Percentiles rank a stretch among this genome's conserved stretches.
These are phyloP conservation scores for Malthinus flaveolus DNA, from an alignment of 2,888 invertebrate genomes.

Conservation along the genomic window DNA sequence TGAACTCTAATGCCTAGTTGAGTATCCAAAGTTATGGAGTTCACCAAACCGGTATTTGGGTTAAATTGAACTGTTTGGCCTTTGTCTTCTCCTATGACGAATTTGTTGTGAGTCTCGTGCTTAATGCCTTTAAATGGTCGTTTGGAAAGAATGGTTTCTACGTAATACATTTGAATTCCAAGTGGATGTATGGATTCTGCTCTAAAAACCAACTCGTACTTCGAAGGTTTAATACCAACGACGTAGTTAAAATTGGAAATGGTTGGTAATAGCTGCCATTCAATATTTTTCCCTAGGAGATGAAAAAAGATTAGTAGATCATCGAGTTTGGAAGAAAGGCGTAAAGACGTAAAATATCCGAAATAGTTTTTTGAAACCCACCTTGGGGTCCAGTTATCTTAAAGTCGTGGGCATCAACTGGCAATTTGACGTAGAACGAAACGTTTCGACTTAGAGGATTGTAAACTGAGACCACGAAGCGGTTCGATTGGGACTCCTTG, in stretches of 20 bases:
- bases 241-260: slow-evolving; percentile 30
- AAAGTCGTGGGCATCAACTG: slow-evolving; percentile 50
- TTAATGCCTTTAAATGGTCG: not conserved
- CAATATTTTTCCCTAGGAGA: slow-evolving; percentile 19
- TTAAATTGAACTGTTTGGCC: slow-evolving; percentile 53
- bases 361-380: slow-evolving; percentile 54
- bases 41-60: slow-evolving; percentile 49
- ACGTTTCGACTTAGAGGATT: slow-evolving; percentile 64
- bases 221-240: slow-evolving; percentile 7
- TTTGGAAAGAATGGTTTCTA: slow-evolving; percentile 38
- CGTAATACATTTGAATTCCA: slow-evolving; percentile 66
- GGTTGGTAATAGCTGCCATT: slow-evolving; percentile 29
- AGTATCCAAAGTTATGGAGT: slow-evolving; percentile 56
- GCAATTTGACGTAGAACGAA: slow-evolving; percentile 59
- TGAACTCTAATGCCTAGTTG: slow-evolving; percentile 51
- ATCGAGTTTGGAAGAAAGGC: too few relatives aligned
- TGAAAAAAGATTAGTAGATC: too few relatives aligned
- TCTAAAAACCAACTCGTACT: slow-evolving; percentile 68
- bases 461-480: slow-evolving; percentile 64
- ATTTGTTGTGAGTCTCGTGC: not conserved
- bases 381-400: slow-evolving; percentile 27
- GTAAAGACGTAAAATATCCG: slow-evolving; percentile 74
- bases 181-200: slow-evolving; percentile 67
- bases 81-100: slow-evolving; percentile 6
- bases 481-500: slow-evolving; percentile 55